Base-by-base conservation (phyloP, 2,888 invertebrate genomes). In the Pherbina coryleti region DNA sequence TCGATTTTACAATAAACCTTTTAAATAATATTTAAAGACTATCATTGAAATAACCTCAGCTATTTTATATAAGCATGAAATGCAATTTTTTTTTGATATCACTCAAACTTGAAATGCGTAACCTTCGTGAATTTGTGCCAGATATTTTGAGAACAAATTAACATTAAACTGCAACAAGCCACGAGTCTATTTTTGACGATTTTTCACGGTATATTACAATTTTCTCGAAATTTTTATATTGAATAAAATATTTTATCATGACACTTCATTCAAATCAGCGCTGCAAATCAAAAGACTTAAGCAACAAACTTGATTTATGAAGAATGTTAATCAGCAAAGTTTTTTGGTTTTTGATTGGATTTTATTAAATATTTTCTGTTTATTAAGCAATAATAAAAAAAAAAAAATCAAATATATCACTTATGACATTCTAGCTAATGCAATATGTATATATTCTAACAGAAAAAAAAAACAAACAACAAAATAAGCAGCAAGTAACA, bases 261-360 rank as follows among this genome's bases (percentile, higher is more conserved):
- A 22, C 44, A 67, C 44, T 44, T 9, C 49, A 67, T 22, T 44
- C 44, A 19, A 44, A 34, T 64, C 31, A 22, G n/a, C 17, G 64
- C 34, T 11, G 64, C 51, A 8, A 51, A 69, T 57, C 72, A 44
- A 60, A 72, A 60, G 72, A 72, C 72, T 72, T 34, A 37, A 72
- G 72, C 57, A 72, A 37, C 72, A 60, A 72, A 72, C 72, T 72
- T 72, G 72, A 72, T 72, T 60, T 69, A 25, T 69, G 11, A 25
- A 44, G 49, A 67, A 67, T 44, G 49, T 37, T 67, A 67, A 44
- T 67, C 67, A 49, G 67, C 31, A 25, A 67, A 49, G 67, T 14
- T 67, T 67, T 67, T n/a, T 37, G 67, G 3, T 44, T 8, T 11
- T 55, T 55, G 55, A 55, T n/a, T 55, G n/a, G 19, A 55, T 55